Base-by-base conservation (phyloP, 2,888 invertebrate species). In the Tenthredo scrophulariae region DNA sequence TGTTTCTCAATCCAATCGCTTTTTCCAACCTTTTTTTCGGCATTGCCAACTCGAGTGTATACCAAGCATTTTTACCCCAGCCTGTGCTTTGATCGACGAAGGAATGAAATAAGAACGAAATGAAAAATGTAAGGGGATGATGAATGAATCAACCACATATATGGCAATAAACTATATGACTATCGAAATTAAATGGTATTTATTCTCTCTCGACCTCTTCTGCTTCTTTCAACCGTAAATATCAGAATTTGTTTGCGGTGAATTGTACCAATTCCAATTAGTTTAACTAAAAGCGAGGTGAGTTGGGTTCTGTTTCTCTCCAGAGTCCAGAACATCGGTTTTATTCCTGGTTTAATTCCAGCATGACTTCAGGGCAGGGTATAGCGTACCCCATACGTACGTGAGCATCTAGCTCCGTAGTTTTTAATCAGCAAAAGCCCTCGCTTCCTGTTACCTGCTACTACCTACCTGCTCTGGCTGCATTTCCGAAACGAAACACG, bases 391-490 rank as follows among this genome's bases (percentile, higher is more conserved):
- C 15, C 33, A 13, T 29, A 67, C 54, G 54, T n/a, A 54, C 26
- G 18, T 15, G 10, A 46, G 13, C 67, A 26, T 22, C 37, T 74
- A 74, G 4, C 10, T n/a, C 2, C n/a, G 62, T 22, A 37, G 58
- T 80, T 62, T 80, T 58, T 80, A 62, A 80, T 80, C 80, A 80
- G 80, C 3, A 37, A 62, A 80, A 62, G 62, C 80, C 54, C 22
- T 46, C 26, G 75, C 46, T 13, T 3, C 5, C 15, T n/a, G 33
- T n/a, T 75, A 46, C 46, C 29, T 29, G 43, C 18, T 22, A 40
- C n/a, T 74, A 43, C 2, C n/a, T 40, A 40, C 22, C 33, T 74
- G 7, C 33, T 13, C 33, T 13, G 18, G 6, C 40, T 72, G 18
- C 6, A 2, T 43, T 74, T 74, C n/a, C 43, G 40, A 26, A 43